phyloP scores from a whole-genome alignment of 2,888 invertebrate genomes.

The Lasioglossum vierecki region DNA sequence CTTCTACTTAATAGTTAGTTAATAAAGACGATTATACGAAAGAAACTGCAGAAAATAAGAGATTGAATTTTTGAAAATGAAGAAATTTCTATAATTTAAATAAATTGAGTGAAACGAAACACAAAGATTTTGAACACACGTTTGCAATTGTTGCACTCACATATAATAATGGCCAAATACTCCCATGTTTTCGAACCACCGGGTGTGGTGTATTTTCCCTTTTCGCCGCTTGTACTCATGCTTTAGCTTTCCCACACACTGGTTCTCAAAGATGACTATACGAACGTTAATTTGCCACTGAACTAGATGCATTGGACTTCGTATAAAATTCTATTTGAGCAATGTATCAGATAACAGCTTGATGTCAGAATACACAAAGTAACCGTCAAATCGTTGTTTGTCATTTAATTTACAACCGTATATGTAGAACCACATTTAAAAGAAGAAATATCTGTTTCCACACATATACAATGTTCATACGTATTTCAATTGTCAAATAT shows the following conservation, averaged over 20 bases:
- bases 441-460: background rate
- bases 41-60: background rate
- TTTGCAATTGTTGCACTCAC: constrained; percentile 62
- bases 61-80: background rate
- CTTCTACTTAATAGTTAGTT: background rate
- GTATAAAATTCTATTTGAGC: constrained; percentile 34
- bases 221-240: constrained; percentile 54
- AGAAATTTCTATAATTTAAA: background rate
- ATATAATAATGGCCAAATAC: constrained; percentile 67
- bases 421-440: background rate
- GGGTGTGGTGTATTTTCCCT: constrained; percentile 68
- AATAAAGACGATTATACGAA: no score
- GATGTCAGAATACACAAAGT: background rate
- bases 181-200: constrained; percentile 74
- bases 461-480: background rate
- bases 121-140: background rate
- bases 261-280: background rate
- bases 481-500: background rate
- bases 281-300: constrained; percentile 18
- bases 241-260: background rate
- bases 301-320: constrained; percentile 8
- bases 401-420: constrained; percentile 44
- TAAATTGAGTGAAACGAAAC: background rate
- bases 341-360: constrained; percentile 38
- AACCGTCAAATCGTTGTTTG: constrained; percentile 25